A percentile compares a stretch with the other conserved stretches of the same genome.
These are phyloP conservation scores for Siphonodentalium dalli DNA, from an alignment of 2,888 invertebrate genomes.

Conservation along the genomic window DNA sequence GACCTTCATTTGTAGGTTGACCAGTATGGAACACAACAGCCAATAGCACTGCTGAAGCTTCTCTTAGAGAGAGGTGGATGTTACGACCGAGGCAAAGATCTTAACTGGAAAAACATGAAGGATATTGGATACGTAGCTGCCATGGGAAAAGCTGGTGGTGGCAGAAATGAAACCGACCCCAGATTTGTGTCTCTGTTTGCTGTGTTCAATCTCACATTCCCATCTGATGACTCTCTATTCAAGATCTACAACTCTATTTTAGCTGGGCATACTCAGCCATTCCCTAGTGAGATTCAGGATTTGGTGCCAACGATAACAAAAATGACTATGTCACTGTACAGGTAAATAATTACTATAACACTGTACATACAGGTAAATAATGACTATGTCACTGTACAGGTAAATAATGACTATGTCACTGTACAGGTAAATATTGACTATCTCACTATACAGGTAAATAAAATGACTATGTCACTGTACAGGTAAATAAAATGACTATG, in stretches of 20 bases:
- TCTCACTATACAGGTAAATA: slow-evolving; percentile 81
- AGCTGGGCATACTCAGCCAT: slow-evolving; percentile 77
- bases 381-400: slow-evolving; percentile 85
- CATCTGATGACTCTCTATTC: slow-evolving; percentile 77
- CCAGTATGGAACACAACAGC: slow-evolving; percentile 91
- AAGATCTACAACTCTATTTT: slow-evolving; percentile 86
- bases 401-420: slow-evolving; percentile 67
- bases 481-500: too few species aligned
- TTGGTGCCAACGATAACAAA: slow-evolving; percentile 75
- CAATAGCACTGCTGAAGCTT: slow-evolving; percentile 88
- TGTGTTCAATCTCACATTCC: slow-evolving; percentile 85
- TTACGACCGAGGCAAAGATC: slow-evolving; percentile 86
- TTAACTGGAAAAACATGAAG: slow-evolving; percentile 86
- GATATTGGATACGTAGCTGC: slow-evolving; percentile 73
- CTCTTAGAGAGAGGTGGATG: slow-evolving; percentile 88
- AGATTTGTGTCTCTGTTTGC: slow-evolving; percentile 91
- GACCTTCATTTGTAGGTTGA: slow-evolving; percentile 68
- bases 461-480: too few species aligned
- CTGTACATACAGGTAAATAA: too few species aligned
- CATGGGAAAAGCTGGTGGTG: slow-evolving; percentile 78
- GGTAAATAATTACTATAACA: slow-evolving; percentile 70
- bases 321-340: slow-evolving; percentile 84
- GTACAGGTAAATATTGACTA: slow-evolving; percentile 79
- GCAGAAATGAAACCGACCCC: slow-evolving; percentile 88
- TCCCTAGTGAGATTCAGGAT: slow-evolving; percentile 74